Conservation (phyloP, 1,140 invertebrate species). For the Patella vulgata region DNA sequence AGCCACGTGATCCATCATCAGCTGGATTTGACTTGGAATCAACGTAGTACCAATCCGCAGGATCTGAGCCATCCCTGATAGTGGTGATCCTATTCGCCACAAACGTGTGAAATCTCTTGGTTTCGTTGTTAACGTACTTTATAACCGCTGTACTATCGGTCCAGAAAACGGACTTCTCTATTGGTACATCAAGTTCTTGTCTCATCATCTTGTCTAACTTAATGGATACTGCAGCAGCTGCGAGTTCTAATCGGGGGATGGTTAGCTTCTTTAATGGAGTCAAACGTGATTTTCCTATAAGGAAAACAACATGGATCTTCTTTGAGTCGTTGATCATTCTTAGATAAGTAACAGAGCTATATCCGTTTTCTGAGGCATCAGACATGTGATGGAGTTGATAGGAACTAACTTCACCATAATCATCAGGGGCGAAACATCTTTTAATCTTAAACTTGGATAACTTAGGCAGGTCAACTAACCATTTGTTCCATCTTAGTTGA, state of each 20-base stretch:
- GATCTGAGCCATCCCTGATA: conserved; percentile 16
- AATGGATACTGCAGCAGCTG: conserved; percentile 59
- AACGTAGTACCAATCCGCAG: conserved; percentile 24
- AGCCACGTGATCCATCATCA: conserved; percentile 20
- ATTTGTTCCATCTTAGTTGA: conserved; percentile 20
- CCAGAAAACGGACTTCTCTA: conserved; percentile 19
- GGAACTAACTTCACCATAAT: conserved; percentile 6
- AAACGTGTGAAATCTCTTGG: conserved; percentile 24
- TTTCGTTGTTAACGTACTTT: conserved; percentile 20
- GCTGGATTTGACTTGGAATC: conserved; percentile 24
- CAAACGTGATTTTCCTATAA: too few species aligned
- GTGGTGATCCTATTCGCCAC: conserved; percentile 29
- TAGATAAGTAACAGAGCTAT: conserved; percentile 16
- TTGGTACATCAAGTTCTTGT: conserved; percentile 14
- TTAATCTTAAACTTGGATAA: conserved; percentile 5
- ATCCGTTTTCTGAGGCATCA: conserved; percentile 10
- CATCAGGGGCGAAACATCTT: conserved; percentile 13
- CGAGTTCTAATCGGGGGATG: conserved; percentile 68
- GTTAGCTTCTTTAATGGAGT: conserved; percentile 64
- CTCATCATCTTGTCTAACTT: conserved; percentile 6
- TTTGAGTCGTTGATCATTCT: conserved; percentile 3
- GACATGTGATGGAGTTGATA: conserved; percentile 8
- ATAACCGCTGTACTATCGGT: conserved; percentile 28
- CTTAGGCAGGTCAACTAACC: conserved; percentile 13
- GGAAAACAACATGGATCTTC: conserved; percentile 6